Conservation (phyloP, 2,888 invertebrate genomes). For the Pollenia griseotomentosa region DNA sequence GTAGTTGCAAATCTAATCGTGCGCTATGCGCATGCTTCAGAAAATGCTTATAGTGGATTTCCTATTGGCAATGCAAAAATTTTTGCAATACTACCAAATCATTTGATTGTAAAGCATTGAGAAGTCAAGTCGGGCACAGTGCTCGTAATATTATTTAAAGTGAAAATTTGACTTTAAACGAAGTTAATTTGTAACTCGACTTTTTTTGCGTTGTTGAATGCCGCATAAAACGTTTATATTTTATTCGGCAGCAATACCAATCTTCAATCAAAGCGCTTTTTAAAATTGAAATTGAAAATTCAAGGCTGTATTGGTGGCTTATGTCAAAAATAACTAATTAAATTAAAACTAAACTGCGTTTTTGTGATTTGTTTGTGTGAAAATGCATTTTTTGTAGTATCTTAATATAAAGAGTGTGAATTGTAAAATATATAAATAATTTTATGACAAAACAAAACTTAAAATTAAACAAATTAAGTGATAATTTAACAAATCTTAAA, state of each 20-base stretch:
- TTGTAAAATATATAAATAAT: neutral
- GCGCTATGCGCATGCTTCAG: conserved; percentile 57
- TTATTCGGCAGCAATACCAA: neutral
- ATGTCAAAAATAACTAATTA: conserved; percentile 59
- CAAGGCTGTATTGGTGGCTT: conserved; percentile 39
- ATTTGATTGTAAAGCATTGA: conserved; percentile 34
- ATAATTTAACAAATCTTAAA: neutral
- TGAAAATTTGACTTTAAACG: conserved; percentile 11
- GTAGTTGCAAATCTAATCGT: neutral
- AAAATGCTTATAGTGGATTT: neutral
- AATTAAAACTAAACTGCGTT: conserved; percentile 54
- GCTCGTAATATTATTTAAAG: neutral
- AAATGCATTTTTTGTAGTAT: neutral
- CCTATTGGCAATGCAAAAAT: conserved; percentile 14
- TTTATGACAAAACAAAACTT: neutral
- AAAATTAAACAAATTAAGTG: neutral
- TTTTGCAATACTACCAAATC: conserved; percentile 8
- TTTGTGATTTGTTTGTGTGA: neutral
- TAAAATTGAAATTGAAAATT: neutral
- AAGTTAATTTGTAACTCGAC: conserved; percentile 6
- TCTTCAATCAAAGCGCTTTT: neutral
- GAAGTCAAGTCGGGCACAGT: neutral
- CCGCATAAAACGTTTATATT: neutral
- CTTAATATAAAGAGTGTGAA: neutral
- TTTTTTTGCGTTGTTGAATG: neutral